These are phyloP conservation scores for Lepus oiostolus DNA, from an alignment of 2,797 vertebrate genomes.

Conservation along the genomic window DNA sequence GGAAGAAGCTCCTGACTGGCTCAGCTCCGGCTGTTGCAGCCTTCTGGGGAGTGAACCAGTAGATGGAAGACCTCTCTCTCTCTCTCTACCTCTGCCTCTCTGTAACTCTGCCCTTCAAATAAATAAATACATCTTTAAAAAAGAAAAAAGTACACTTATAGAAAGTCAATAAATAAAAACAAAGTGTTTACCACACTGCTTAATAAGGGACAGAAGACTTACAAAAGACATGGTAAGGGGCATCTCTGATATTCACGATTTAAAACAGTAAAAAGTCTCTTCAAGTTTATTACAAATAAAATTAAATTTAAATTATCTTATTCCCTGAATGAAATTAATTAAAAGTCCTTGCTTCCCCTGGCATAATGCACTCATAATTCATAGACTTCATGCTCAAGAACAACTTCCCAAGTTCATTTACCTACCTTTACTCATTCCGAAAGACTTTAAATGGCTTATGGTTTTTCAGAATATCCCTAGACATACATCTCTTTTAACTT, in stretches of 20 bases:
- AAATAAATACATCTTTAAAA: too few species aligned
- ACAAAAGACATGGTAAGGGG: neutral
- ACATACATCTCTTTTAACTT: neutral
- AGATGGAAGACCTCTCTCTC: too few species aligned
- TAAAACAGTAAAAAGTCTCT: slow-evolving; percentile 28
- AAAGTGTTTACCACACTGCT: neutral
- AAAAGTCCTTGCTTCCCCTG: neutral
- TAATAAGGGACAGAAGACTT: slow-evolving; percentile 37
- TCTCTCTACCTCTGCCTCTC: too few species aligned
- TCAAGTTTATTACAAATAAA: slow-evolving; percentile 50
- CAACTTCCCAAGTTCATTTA: slow-evolving; percentile 50
- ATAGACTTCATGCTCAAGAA: neutral
- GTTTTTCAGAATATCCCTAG: slow-evolving; percentile 10
- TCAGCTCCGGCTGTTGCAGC: too few species aligned
- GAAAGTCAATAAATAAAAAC: slow-evolving; percentile 23
- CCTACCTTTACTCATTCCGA: slow-evolving; percentile 17
- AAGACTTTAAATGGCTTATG: slow-evolving; percentile 44
- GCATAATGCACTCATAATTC: slow-evolving; percentile 31
- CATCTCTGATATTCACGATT: slow-evolving; percentile 41
- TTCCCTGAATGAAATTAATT: slow-evolving; percentile 58
- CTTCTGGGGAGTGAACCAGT: too few species aligned
- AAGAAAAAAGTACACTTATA: neutral
- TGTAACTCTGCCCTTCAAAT: too few species aligned
- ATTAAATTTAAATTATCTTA: slow-evolving; percentile 35
- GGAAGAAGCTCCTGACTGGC: too few species aligned